These are phyloP conservation scores for Adelges cooleyi DNA, from an alignment of 1,140 invertebrate genomes.

Conservation along the genomic window DNA sequence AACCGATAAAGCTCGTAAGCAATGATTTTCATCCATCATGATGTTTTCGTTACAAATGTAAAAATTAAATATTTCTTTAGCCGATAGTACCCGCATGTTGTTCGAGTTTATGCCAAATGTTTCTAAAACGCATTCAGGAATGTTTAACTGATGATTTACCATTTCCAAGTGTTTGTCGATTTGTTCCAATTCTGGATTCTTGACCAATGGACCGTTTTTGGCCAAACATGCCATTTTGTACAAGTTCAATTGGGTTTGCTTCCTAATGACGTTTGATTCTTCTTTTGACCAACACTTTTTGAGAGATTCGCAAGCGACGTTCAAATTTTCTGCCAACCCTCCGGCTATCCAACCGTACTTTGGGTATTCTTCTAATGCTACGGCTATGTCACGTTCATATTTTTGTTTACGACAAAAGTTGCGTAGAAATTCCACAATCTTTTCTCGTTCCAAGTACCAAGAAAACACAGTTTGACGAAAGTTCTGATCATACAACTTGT, in stretches of 20 bases:
- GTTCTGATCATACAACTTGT: conserved; percentile 10
- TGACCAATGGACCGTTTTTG: not conserved
- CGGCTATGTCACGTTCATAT: conserved; percentile 9
- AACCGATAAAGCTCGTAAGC: conserved; percentile 5
- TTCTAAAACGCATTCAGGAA: not conserved
- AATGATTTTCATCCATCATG: conserved; percentile 3
- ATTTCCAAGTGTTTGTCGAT: not conserved
- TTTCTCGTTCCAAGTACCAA: conserved; percentile 19
- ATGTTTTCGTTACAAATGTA: not conserved
- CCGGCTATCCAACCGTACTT: conserved; percentile 26
- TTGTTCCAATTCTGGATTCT: not conserved
- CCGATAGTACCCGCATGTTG: not conserved
- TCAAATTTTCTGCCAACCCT: conserved; percentile 1
- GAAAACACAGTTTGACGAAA: conserved; percentile 18
- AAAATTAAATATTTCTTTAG: conserved; percentile 3
- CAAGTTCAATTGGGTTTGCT: conserved; percentile 1
- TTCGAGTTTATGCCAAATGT: not conserved
- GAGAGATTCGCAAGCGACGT: conserved; percentile 1
- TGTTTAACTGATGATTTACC: conserved; percentile 13
- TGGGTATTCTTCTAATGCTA: conserved; percentile 15
- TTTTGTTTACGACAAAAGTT: conserved; percentile 21
- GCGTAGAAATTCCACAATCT: conserved; percentile 7
- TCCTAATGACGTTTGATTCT: conserved; percentile 4
- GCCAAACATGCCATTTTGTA: conserved; percentile 5
- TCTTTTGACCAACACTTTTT: conserved; percentile 6